phyloP scores from a whole-genome alignment of 2,888 invertebrate genomes.

The Brachynemurus nebulosus region DNA sequence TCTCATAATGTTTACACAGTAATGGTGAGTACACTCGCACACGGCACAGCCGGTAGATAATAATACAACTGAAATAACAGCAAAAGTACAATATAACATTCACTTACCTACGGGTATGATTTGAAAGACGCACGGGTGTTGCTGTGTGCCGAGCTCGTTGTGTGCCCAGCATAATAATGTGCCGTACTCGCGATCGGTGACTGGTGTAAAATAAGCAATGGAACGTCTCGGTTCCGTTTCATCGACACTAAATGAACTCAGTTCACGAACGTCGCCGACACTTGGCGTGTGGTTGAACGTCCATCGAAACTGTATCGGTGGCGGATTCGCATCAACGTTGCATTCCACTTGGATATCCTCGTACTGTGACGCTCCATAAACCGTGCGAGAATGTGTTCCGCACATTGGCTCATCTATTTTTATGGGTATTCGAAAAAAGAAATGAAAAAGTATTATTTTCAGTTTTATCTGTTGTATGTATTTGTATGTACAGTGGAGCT shows the following conservation, averaged over 20 bases:
- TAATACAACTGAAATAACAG: too few relatives aligned
- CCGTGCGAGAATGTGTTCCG: slow-evolving; percentile 32
- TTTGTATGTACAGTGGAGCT: too few relatives aligned
- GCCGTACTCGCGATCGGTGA: slow-evolving; percentile 53
- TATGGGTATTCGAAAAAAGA: too few relatives aligned
- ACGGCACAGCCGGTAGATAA: too few relatives aligned
- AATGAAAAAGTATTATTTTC: too few relatives aligned
- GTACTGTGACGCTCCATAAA: slow-evolving; percentile 40
- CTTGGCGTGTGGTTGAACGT: slow-evolving; percentile 49
- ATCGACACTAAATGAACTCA: slow-evolving; percentile 29
- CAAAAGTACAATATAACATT: too few relatives aligned
- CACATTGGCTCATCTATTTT: slow-evolving; percentile 35
- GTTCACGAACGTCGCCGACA: slow-evolving; percentile 29
- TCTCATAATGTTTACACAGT: too few relatives aligned
- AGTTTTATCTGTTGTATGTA: too few relatives aligned
- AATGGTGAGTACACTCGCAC: too few relatives aligned
- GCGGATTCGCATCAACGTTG: slow-evolving; percentile 56
- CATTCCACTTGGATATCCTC: slow-evolving; percentile 38
- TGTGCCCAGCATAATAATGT: slow-evolving; percentile 63
- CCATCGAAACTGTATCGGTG: slow-evolving; percentile 46
- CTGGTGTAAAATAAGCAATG: slow-evolving; percentile 38
- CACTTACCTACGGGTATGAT: slow-evolving; percentile 9
- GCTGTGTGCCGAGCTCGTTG: slow-evolving; percentile 51
- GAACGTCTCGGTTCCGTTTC: slow-evolving; percentile 27
- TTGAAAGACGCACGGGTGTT: slow-evolving; percentile 8